Evolutionary conservation across 2,113 vertebrate genomes (phyloP).

Genomic region (Psilopsiagon aymara): DNA sequence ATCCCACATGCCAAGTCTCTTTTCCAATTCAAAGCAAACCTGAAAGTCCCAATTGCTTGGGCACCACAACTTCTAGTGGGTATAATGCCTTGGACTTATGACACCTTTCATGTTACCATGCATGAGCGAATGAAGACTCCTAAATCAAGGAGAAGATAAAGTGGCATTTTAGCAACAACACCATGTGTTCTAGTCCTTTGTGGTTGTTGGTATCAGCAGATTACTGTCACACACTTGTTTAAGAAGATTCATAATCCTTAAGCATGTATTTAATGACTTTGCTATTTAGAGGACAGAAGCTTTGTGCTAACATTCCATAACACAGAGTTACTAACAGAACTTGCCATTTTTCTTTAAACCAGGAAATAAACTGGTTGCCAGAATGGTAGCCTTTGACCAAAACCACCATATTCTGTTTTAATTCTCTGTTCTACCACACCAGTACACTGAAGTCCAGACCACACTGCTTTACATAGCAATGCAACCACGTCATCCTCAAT

Average conservation of each 20-base stretch:
- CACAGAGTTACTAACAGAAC: background rate
- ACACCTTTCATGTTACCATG: background rate
- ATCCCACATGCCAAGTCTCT: background rate
- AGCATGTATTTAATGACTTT: background rate
- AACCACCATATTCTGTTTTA: background rate
- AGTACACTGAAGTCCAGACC: background rate
- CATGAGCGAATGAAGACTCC: background rate
- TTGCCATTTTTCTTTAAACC: background rate
- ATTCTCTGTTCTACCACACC: background rate
- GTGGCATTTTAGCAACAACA: background rate
- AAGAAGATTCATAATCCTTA: background rate
- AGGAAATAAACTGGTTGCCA: background rate
- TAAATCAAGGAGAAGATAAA: background rate
- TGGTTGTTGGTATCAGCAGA: background rate
- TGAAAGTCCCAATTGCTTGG: background rate
- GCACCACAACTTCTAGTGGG: background rate
- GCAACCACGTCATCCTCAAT: background rate
- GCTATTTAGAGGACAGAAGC: background rate
- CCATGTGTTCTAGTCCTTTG: background rate
- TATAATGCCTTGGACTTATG: background rate
- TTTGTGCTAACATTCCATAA: background rate
- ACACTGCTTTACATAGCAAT: background rate
- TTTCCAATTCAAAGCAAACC: background rate
- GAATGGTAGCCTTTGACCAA: background rate
- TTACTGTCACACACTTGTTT: background rate